Conservation (phyloP, 2,797 vertebrate genomes). For the Amazona ochrocephala region DNA sequence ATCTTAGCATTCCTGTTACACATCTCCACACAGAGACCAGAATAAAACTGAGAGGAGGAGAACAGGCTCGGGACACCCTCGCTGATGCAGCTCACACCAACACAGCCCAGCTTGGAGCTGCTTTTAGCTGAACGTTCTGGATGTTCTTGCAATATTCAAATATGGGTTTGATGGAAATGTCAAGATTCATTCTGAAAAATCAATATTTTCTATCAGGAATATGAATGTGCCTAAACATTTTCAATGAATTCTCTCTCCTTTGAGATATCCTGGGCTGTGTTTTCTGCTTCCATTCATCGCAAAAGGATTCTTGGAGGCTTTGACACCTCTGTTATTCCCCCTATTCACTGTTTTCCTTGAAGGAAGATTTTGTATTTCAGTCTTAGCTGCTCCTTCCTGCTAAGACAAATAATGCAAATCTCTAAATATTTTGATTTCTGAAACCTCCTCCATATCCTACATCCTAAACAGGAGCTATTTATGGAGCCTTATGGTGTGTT, state of each 20-base stretch:
- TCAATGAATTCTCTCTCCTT: neutral
- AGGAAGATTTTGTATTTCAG: constrained; percentile 4
- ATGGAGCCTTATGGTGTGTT: constrained; percentile 29
- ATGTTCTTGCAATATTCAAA: neutral
- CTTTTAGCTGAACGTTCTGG: constrained; percentile 34
- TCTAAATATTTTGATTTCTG: constrained; percentile 65
- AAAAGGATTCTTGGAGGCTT: constrained; percentile 7
- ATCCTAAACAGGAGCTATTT: constrained; percentile 47
- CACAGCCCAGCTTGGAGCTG: constrained; percentile 6
- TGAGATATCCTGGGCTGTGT: accelerated
- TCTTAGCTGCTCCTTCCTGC: constrained; percentile 27
- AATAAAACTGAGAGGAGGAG: constrained; percentile 51
- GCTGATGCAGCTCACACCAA: constrained; percentile 10
- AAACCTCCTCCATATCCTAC: constrained; percentile 39
- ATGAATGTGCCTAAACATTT: neutral
- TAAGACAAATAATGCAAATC: constrained; percentile 52
- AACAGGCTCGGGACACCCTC: neutral
- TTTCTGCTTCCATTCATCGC: neutral
- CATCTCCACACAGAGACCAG: neutral
- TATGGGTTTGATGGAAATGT: neutral
- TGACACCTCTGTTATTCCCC: neutral
- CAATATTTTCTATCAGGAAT: neutral
- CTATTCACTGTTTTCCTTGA: constrained; percentile 13
- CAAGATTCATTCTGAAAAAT: constrained; percentile 11
- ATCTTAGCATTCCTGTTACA: neutral